Evolutionary conservation across 2,888 invertebrate genomes (phyloP).

Genomic region (Platycheirus albimanus): DNA sequence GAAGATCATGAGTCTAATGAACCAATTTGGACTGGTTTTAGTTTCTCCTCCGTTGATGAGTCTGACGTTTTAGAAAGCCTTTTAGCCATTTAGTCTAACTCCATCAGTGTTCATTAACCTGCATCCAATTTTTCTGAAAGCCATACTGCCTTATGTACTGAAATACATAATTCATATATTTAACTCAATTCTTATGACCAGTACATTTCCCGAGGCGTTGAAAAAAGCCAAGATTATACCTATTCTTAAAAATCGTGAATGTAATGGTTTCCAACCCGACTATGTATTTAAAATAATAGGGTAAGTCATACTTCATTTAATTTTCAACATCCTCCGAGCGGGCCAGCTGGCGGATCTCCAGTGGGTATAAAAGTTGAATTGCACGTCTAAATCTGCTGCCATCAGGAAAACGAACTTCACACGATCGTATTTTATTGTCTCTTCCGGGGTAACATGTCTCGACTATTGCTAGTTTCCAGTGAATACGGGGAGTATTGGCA

Average conservation of each 20-base stretch:
- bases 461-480: no score
- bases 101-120: not conserved
- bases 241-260: not conserved
- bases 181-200: not conserved
- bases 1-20: not conserved
- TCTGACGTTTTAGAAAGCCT: not conserved
- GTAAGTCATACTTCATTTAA: no score
- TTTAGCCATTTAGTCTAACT: conserved; percentile 1
- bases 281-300: no score
- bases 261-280: not conserved
- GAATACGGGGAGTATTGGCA: no score
- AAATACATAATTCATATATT: not conserved
- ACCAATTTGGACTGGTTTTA: not conserved
- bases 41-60: not conserved
- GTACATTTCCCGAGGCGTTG: not conserved
- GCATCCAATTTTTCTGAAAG: not conserved
- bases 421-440: no score
- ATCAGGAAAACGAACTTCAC: no score
- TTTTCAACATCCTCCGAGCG: no score
- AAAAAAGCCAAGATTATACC: not conserved
- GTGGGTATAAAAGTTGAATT: no score
- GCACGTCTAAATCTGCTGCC: no score
- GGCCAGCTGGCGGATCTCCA: no score
- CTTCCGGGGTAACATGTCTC: no score
- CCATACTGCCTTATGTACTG: not conserved